A percentile compares a stretch with the other conserved stretches of the same genome.
These are phyloP conservation scores for Cyclura pinguis DNA, from an alignment of 2,797 vertebrate species.

Conservation along the genomic window DNA sequence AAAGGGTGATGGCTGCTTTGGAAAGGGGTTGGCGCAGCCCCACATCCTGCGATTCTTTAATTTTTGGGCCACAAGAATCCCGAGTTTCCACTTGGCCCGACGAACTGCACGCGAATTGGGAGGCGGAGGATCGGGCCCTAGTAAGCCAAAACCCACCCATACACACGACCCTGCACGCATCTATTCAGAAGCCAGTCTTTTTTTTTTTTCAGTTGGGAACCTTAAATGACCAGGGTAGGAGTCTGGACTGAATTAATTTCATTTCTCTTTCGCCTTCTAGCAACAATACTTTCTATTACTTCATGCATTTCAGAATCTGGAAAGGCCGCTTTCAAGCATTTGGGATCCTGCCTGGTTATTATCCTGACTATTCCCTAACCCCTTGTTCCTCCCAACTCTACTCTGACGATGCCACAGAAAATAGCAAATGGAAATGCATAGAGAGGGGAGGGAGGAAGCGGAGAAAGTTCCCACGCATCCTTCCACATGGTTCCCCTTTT, in stretches of 20 bases:
- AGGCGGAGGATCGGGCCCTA: neutral
- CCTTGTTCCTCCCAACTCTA: neutral
- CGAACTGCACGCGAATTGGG: neutral
- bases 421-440: neutral
- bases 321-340: neutral
- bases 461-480: too few relatives aligned
- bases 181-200: neutral
- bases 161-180: neutral
- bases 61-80: too few relatives aligned
- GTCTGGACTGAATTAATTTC: too few relatives aligned
- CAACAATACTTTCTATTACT: neutral
- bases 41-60: too few relatives aligned
- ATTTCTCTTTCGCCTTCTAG: neutral
- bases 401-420: neutral
- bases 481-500: neutral
- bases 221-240: neutral
- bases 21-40: neutral
- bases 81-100: neutral
- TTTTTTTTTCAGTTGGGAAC: neutral
- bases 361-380: neutral
- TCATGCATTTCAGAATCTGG: neutral
- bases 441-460: too few relatives aligned
- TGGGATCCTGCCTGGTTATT: neutral
- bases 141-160: neutral
- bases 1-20: neutral